A percentile compares a stretch with the other conserved stretches of the same genome.
phyloP scores from a whole-genome alignment of 2,888 invertebrate species.

The Ichneumoninae sp. region DNA sequence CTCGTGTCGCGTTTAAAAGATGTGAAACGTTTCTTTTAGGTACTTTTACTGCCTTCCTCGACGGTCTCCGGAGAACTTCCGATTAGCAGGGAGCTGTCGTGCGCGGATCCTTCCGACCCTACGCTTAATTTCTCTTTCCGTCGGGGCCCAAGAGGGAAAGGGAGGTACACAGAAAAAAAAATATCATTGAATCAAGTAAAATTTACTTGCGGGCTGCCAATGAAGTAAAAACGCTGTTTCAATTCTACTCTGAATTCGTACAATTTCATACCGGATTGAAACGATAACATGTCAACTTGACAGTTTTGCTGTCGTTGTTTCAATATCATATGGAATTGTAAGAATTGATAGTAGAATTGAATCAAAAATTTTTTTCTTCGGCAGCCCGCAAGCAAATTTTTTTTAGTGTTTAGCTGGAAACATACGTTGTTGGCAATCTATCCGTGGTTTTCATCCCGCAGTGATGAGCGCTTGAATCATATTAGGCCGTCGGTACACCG shows the following conservation, averaged over 20 bases:
- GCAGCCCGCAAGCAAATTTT: no score
- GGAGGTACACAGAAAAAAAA: conserved; percentile 15
- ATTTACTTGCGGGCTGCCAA: no score
- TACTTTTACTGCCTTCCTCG: conserved; percentile 63
- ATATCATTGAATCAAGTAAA: no score
- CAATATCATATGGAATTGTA: no score
- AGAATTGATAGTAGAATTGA: no score
- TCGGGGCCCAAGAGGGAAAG: conserved; percentile 47
- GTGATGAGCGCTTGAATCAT: neutral
- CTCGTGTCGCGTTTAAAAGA: conserved; percentile 77
- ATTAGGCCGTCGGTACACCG: neutral
- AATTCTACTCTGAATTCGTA: no score
- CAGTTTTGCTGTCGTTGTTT: no score
- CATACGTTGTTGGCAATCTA: conserved; percentile 27
- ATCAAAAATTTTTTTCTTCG: no score
- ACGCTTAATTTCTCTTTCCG: conserved; percentile 54
- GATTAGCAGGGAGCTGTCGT: conserved; percentile 58
- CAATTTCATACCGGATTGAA: no score
- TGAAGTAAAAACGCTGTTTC: no score
- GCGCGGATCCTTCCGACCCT: conserved; percentile 37
- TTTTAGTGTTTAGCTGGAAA: conserved; percentile 22
- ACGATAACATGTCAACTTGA: no score
- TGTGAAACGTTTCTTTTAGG: conserved; percentile 74
- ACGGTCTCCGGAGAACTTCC: conserved; percentile 68
- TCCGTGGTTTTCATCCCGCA: neutral